These are phyloP conservation scores for Podarcis lilfordi DNA, from an alignment of 2,797 vertebrate genomes.

Conservation along the genomic window DNA sequence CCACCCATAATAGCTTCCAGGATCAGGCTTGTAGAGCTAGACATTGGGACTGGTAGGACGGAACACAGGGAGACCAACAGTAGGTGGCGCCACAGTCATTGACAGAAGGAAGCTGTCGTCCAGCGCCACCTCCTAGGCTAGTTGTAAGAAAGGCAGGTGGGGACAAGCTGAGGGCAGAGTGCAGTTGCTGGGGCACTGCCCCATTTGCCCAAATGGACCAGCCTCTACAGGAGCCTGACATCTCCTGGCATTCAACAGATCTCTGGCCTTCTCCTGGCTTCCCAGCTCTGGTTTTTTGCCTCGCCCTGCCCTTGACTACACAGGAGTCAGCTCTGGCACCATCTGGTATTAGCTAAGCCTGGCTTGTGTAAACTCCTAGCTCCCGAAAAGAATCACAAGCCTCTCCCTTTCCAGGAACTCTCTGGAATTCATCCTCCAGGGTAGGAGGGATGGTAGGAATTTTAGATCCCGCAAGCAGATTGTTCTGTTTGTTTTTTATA, in stretches of 20 bases:
- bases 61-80: too few species aligned
- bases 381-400: not conserved
- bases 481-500: not conserved
- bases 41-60: not conserved
- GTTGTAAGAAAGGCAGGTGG: too few species aligned
- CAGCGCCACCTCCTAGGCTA: too few species aligned
- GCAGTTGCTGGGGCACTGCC: too few species aligned
- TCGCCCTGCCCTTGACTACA: not conserved
- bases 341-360: not conserved
- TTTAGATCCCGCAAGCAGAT: not conserved
- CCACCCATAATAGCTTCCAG: not conserved
- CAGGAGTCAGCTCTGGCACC: not conserved
- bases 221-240: too few species aligned
- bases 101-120: too few species aligned
- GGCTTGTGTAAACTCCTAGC: not conserved
- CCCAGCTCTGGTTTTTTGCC: not conserved
- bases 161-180: too few species aligned
- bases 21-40: not conserved
- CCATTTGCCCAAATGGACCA: too few species aligned
- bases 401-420: conserved; percentile 16
- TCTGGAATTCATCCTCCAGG: not conserved
- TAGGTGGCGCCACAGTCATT: too few species aligned
- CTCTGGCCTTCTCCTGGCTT: not conserved
- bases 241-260: not conserved
- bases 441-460: not conserved